Conservation (phyloP, 2,797 vertebrate species). For the Garrulus glandarius region DNA sequence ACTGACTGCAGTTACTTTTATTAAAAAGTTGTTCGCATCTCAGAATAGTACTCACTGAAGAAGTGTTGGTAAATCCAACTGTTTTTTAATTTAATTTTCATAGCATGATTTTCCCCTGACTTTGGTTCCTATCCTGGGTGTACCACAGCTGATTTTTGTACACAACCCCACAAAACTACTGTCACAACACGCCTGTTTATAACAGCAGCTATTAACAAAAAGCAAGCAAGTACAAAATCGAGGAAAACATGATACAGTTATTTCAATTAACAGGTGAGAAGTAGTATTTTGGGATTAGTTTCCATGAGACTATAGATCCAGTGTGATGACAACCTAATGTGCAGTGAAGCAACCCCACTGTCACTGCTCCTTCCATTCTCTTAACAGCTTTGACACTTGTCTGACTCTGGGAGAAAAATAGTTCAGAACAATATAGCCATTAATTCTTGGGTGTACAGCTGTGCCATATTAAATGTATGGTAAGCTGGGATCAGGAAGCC, state of each 20-base stretch:
- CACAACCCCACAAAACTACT: not conserved
- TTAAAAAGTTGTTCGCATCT: not conserved
- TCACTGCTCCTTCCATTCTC: not conserved
- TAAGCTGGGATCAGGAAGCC: not conserved
- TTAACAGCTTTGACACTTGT: not conserved
- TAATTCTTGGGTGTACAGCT: not conserved
- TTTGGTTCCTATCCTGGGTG: not conserved
- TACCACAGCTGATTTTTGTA: not conserved
- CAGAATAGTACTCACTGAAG: not conserved
- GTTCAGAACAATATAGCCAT: not conserved
- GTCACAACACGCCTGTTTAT: not conserved
- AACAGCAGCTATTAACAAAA: not conserved
- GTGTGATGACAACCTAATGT: not conserved
- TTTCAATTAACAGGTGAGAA: not conserved
- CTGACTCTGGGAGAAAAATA: not conserved
- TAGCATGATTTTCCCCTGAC: not conserved
- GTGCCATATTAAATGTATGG: accelerated
- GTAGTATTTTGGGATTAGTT: not conserved
- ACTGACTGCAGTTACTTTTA: not conserved
- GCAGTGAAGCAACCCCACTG: not conserved
- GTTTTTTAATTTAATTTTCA: not conserved
- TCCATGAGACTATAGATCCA: not conserved
- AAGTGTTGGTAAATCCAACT: not conserved
- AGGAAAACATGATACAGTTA: not conserved
- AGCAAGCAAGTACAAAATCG: not conserved